Conservation (phyloP, 2,888 invertebrate species). For the Beris morrisii region DNA sequence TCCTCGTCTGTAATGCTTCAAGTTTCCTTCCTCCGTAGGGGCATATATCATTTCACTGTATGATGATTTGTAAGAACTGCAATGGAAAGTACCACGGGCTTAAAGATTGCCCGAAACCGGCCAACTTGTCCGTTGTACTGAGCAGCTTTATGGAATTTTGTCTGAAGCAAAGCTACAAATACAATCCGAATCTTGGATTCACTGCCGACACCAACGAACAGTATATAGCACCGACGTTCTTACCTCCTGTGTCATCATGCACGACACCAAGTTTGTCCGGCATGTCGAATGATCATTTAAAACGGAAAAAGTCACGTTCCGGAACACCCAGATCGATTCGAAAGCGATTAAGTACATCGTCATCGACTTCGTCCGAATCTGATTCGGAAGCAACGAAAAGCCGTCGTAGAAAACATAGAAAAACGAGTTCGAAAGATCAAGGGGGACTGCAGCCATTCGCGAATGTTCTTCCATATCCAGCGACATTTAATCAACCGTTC, state of each 20-base stretch:
- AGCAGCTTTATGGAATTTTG: slow-evolving; percentile 52
- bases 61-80: slow-evolving; percentile 52
- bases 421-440: not conserved
- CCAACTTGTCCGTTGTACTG: slow-evolving; percentile 48
- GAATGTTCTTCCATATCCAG: slow-evolving; percentile 15
- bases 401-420: not conserved
- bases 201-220: not conserved
- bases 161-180: slow-evolving; percentile 45
- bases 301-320: slow-evolving; percentile 7
- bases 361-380: slow-evolving; percentile 1
- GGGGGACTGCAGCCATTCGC: not conserved
- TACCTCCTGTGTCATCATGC: not conserved
- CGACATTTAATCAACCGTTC: slow-evolving; percentile 8
- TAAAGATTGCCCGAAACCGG: slow-evolving; percentile 48
- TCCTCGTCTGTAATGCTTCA: slow-evolving; percentile 14
- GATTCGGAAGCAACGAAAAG: not conserved
- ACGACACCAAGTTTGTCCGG: not conserved
- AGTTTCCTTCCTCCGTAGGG: slow-evolving; percentile 41
- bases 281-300: not conserved
- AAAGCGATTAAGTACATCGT: slow-evolving; percentile 5
- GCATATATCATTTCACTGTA: slow-evolving; percentile 50
- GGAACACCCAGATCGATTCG: not conserved
- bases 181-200: slow-evolving; percentile 23
- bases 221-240: not conserved
- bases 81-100: slow-evolving; percentile 47